Base-by-base conservation (phyloP, 2,113 vertebrate species). In the Osmerus eperlanus region DNA sequence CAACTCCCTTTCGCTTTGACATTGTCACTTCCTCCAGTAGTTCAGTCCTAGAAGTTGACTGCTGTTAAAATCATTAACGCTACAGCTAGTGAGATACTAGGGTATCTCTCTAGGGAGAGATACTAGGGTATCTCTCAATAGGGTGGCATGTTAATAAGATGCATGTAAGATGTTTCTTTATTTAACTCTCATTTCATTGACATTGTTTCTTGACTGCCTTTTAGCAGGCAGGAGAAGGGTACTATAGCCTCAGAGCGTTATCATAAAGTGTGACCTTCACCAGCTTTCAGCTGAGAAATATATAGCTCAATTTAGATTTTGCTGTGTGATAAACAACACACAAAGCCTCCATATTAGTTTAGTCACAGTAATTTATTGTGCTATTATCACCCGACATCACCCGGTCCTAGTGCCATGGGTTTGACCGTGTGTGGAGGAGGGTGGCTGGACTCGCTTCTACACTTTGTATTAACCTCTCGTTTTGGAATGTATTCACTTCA, bases 281-380 rank as follows among this genome's bases (percentile, higher is more conserved):
- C 59, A 47, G 59, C 61, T 69, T 68, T 53, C 67, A 54, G 54
- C 15, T 23, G 52, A 32, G 65, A 75, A 21, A 76, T 58, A 63
- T 59, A 74, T 76, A 77, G 19, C 64, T 14, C 60, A 28, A 69
- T 79, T 85, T 85, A 60, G 51, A 79, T 84, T 71, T 52, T 63
- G 60, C 74, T 69, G 3, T 19, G 54, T 58, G 79, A 78, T 85
- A 68, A 78, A 67, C 56, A 66, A 78, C 36, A 71, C 65, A 76
- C 76, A 58, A 72, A 71, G 51, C 36, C 41, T 47, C 63, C 19
- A 63, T 75, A 70, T 79, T 71, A 72, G 61, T 72, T 78, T 81
- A 75, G 72, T 47, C 58, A 61, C 54, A 55, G n/a, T 72, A 70
- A 66, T 78, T 76, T 75, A 77, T 82, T 52, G 58, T 47, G 18